phyloP scores from a whole-genome alignment of 2,888 invertebrate genomes.

The Pristionchus entomophagus region DNA sequence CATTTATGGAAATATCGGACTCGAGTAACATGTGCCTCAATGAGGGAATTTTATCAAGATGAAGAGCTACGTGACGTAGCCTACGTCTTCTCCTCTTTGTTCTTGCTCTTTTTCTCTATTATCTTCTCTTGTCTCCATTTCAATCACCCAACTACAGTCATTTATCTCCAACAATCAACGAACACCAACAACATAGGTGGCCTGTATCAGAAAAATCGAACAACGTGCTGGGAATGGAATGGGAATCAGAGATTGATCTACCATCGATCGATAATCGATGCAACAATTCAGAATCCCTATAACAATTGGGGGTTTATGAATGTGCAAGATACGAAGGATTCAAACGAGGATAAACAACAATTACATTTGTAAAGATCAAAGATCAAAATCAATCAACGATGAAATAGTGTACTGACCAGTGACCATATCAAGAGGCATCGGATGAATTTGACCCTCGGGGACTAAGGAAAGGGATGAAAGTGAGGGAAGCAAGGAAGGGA shows the following conservation, averaged over 20 bases:
- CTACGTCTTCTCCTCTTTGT: not conserved
- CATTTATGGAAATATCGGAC: too few relatives aligned
- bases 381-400: slow-evolving; percentile 2
- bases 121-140: not conserved
- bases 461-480: slow-evolving; percentile 10
- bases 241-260: slow-evolving; percentile 11
- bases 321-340: not conserved
- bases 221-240: not conserved
- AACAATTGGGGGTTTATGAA: not conserved
- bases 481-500: not conserved
- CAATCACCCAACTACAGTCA: not conserved
- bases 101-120: not conserved
- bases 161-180: slow-evolving; percentile 39
- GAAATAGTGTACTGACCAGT: not conserved
- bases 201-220: slow-evolving; percentile 7
- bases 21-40: too few relatives aligned
- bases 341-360: slow-evolving; percentile 18
- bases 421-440: not conserved
- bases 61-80: too few relatives aligned
- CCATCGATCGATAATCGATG: not conserved
- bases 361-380: not conserved
- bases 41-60: too few relatives aligned
- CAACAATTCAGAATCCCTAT: slow-evolving; percentile 16
- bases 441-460: not conserved
- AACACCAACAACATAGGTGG: not conserved